phyloP scores from a whole-genome alignment of 2,797 vertebrate species.

The Acropternis orthonyx region DNA sequence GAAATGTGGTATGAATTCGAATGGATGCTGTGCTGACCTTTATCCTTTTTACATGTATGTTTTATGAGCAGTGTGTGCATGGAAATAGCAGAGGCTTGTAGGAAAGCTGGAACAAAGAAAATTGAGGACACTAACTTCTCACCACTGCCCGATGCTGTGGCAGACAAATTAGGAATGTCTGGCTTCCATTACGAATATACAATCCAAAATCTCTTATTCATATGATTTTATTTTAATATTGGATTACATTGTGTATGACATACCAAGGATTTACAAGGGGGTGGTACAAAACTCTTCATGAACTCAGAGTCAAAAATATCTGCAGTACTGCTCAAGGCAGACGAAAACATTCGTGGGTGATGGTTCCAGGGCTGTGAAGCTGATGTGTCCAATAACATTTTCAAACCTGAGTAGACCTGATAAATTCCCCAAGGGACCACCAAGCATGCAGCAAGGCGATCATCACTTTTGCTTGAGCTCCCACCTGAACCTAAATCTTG shows the following conservation, averaged over 20 bases:
- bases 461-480: neutral
- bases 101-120: constrained; percentile 6
- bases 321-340: neutral
- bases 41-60: neutral
- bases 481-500: neutral
- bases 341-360: neutral
- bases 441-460: neutral
- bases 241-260: neutral
- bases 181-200: constrained; percentile 34
- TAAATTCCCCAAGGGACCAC: neutral
- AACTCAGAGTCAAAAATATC: constrained; percentile 32
- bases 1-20: neutral
- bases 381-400: neutral
- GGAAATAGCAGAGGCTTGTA: neutral
- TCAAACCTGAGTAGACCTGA: neutral
- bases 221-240: constrained; percentile 36
- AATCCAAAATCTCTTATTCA: constrained; percentile 40
- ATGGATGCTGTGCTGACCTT: neutral
- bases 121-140: neutral
- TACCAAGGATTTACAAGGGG: constrained; percentile 41
- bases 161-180: constrained; percentile 39
- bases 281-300: constrained; percentile 55
- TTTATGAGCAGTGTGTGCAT: neutral
- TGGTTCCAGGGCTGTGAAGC: neutral
- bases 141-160: neutral